Base-by-base conservation (phyloP, 2,113 vertebrate species). In the Lagopus muta region DNA sequence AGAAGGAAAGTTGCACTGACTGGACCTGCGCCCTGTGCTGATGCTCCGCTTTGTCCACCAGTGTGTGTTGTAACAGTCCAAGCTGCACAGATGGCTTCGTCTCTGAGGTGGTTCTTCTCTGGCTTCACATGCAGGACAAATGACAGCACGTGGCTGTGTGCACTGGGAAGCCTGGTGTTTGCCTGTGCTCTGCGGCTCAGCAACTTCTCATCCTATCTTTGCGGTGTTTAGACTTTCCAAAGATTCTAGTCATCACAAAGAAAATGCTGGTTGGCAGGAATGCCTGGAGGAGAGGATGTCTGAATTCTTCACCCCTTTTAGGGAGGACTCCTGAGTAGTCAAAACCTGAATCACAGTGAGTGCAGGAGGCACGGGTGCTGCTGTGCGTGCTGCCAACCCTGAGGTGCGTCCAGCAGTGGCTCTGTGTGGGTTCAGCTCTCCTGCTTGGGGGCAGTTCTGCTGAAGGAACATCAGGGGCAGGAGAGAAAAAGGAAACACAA, bases 161-260 rank as follows among this genome's bases (percentile, higher is more conserved):
- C 3, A 24, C 22, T 69, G 1, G 10, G 50, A 40, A 45, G 16
- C 50, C 19, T 28, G 30, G 84, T 42, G 27, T 0, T 0, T 72
- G 58, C 38, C 54, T 61, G 34, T 13, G 34, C 43, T 38, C 32
- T 28, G 32, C 17, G 55, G 34, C 71, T 76, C n/a, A 34, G 70
- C 10, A 38, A 19, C 52, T 40, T 57, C 19, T 7, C 11, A 34
- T 42, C 57, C 54, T 34, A 36, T 3, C 19, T 73, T 34, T 32
- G 45, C 28, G 55, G 55, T 57, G 6, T 17, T 55, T 40, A n/a
- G 32, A n/a, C 61, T 55, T 58, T 8, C 2, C 18, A 8, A 34
- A 38, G 20, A 4, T 42, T 79, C 20, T 38, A 15, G 36, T 24
- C 45, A n/a, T 62, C 54, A 16, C 47, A 66, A 47, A 62, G 48